phyloP scores from a whole-genome alignment of 1,140 invertebrate species.

The Sminthurides bifidus region DNA sequence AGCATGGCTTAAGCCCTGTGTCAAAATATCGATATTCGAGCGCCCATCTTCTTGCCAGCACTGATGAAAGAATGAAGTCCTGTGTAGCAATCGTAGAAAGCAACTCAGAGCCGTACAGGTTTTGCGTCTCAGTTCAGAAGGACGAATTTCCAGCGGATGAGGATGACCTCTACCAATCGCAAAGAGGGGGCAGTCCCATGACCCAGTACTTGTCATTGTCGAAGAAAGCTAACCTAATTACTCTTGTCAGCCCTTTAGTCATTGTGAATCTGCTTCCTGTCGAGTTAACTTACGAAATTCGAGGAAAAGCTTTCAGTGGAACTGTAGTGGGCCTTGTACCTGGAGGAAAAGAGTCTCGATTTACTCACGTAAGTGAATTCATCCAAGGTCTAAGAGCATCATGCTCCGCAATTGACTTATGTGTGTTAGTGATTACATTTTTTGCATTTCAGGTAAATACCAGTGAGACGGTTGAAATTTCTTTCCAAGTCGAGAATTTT shows the following conservation, averaged over 20 bases:
- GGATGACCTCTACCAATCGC: constrained; percentile 17
- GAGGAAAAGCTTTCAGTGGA: constrained; percentile 8
- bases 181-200: neutral
- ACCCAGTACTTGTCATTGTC: constrained; percentile 15
- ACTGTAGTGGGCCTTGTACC: constrained; percentile 44
- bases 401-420: no score
- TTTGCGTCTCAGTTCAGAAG: constrained; percentile 62
- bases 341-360: constrained; percentile 43
- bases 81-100: constrained; percentile 13
- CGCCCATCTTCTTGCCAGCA: constrained; percentile 11
- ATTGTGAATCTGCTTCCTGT: constrained; percentile 52
- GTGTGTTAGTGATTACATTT: no score
- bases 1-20: no score
- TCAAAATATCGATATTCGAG: constrained; percentile 21
- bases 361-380: constrained; percentile 23
- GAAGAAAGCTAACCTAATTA: constrained; percentile 73
- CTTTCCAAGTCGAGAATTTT: constrained; percentile 70
- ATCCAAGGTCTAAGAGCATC: neutral
- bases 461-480: constrained; percentile 54
- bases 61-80: constrained; percentile 13
- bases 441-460: constrained; percentile 49
- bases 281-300: constrained; percentile 51
- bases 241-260: constrained; percentile 66
- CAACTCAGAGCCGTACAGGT: constrained; percentile 42
- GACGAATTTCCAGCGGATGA: constrained; percentile 66